Evolutionary conservation across 92 coral and sea anemone genomes (phyloP).

Genomic region (Zoanthus sociatus): DNA sequence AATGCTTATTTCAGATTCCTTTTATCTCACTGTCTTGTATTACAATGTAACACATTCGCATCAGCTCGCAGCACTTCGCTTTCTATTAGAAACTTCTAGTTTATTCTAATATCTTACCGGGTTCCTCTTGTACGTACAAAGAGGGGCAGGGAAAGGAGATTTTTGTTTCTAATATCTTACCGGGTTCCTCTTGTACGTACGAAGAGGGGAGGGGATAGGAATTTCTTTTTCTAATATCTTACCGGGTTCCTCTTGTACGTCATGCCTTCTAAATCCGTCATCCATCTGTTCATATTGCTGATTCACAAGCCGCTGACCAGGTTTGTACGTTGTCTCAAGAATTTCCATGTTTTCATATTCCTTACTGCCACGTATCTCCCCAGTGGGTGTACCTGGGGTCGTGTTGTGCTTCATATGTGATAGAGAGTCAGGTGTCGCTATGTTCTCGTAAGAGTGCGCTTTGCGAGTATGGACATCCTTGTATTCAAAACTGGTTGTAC

Average conservation of each 20-base stretch:
- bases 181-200: constrained; percentile 2
- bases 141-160: background rate
- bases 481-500: background rate
- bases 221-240: background rate
- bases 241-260: constrained; percentile 19
- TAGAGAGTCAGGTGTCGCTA: background rate
- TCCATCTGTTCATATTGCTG: constrained; percentile 25
- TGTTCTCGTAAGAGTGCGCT: constrained; percentile 33
- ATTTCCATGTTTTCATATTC: constrained; percentile 25
- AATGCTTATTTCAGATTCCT: too few species aligned
- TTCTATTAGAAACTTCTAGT: too few species aligned
- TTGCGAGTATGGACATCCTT: background rate
- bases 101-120: constrained; percentile 16
- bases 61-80: too few species aligned
- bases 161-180: background rate
- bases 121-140: background rate
- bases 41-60: too few species aligned
- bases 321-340: background rate
- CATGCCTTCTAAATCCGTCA: background rate
- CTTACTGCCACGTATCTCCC: constrained; percentile 5
- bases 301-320: constrained; percentile 1
- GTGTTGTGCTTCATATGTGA: background rate
- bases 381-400: background rate
- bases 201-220: background rate
- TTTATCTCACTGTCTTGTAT: too few species aligned